phyloP scores from a whole-genome alignment of 2,113 vertebrate genomes.

The Platysternon megacephalum region DNA sequence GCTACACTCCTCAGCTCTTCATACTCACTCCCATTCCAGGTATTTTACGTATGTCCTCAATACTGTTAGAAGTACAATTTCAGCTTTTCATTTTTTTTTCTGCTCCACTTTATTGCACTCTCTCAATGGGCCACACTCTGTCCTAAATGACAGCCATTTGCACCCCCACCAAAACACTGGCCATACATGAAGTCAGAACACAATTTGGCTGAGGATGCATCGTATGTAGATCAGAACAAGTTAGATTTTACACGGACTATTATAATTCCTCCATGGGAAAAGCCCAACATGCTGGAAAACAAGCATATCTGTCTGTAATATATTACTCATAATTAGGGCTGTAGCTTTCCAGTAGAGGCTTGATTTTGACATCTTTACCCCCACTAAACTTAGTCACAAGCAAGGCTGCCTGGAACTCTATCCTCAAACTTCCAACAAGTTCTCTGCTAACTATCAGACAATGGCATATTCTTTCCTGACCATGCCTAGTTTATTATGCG shows the following conservation, averaged over 20 bases:
- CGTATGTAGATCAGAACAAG: neutral
- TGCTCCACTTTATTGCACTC: neutral
- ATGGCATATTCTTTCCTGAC: neutral
- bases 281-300: neutral
- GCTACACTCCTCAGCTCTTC: neutral
- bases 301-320: neutral
- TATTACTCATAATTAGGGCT: neutral
- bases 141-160: neutral
- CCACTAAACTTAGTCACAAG: neutral
- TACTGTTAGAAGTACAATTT: neutral
- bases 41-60: neutral
- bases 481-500: neutral
- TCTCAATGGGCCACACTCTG: neutral
- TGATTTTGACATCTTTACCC: neutral
- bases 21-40: neutral
- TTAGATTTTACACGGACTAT: neutral
- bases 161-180: neutral
- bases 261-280: neutral
- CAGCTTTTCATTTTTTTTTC: neutral
- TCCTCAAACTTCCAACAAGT: neutral
- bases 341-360: rapidly evolving
- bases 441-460: rapidly evolving
- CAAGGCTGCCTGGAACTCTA: rapidly evolving
- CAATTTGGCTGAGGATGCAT: neutral
- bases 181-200: neutral